phyloP scores from a whole-genome alignment of 2,888 invertebrate species.

The Proisotoma minuta region DNA sequence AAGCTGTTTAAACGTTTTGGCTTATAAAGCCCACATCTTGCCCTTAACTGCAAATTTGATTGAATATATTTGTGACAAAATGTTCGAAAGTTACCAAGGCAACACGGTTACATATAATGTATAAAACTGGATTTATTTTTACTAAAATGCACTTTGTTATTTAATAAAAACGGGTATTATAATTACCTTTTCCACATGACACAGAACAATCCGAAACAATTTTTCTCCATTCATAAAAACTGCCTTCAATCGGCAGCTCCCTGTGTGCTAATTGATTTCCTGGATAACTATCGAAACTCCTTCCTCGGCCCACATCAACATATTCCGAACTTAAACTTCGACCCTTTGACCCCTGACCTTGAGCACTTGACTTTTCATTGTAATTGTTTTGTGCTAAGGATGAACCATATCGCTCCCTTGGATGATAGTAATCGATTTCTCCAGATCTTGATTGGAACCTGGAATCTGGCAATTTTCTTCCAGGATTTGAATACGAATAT shows the following conservation, averaged over 20 bases:
- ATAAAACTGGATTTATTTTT: too few species aligned
- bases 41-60: too few species aligned
- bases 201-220: constrained; percentile 45
- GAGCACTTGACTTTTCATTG: background rate
- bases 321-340: constrained; percentile 28
- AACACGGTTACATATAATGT: too few species aligned
- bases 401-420: too few species aligned
- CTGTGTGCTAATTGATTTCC: background rate
- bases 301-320: constrained; percentile 25
- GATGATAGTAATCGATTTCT: too few species aligned
- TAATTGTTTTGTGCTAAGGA: too few species aligned
- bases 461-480: background rate
- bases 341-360: constrained; percentile 3
- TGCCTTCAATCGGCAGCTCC: constrained; percentile 41
- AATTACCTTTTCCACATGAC: constrained; percentile 43
- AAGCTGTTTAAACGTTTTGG: too few species aligned
- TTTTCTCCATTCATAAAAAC: constrained; percentile 46
- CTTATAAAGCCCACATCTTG: too few species aligned
- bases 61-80: too few species aligned
- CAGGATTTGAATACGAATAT: background rate
- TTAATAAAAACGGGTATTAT: too few species aligned
- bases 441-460: background rate
- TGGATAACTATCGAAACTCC: background rate
- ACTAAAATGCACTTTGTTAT: too few species aligned
- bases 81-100: too few species aligned